phyloP scores from a whole-genome alignment of 2,797 vertebrate species.

The Margarornis squamiger region DNA sequence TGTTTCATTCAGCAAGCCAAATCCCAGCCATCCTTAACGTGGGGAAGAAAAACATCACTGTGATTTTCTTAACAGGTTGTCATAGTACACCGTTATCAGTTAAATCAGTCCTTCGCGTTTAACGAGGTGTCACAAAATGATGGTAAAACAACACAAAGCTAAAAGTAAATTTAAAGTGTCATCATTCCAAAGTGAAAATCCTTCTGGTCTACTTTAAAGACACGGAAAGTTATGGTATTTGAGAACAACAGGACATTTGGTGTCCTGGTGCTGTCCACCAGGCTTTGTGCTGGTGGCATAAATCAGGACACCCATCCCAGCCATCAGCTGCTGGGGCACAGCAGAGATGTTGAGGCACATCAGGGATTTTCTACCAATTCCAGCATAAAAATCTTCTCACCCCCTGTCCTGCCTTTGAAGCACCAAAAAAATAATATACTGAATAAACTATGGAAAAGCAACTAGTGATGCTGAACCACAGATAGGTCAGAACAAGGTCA shows the following conservation, averaged over 20 bases:
- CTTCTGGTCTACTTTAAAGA: background rate
- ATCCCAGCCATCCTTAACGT: background rate
- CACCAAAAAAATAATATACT: background rate
- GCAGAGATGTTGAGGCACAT: background rate
- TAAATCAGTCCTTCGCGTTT: background rate
- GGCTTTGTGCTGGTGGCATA: background rate
- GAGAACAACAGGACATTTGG: background rate
- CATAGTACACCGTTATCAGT: background rate
- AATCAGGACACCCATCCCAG: background rate
- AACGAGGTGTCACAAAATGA: background rate
- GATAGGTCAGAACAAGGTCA: background rate
- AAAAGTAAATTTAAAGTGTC: background rate
- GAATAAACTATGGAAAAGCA: background rate
- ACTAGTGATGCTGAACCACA: background rate
- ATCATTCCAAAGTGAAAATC: background rate
- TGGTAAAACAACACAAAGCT: background rate
- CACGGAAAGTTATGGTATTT: background rate
- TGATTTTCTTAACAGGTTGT: conserved; percentile 21
- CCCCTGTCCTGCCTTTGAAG: background rate
- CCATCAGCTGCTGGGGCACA: background rate
- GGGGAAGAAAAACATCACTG: background rate
- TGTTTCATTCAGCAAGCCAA: conserved; percentile 12
- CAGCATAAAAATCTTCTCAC: background rate
- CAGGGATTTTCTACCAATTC: background rate
- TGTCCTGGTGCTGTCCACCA: background rate